A percentile compares a stretch with the other conserved stretches of the same genome.
These are phyloP conservation scores for Brachyrhaphis roseni DNA, from an alignment of 2,797 vertebrate species.

Conservation along the genomic window DNA sequence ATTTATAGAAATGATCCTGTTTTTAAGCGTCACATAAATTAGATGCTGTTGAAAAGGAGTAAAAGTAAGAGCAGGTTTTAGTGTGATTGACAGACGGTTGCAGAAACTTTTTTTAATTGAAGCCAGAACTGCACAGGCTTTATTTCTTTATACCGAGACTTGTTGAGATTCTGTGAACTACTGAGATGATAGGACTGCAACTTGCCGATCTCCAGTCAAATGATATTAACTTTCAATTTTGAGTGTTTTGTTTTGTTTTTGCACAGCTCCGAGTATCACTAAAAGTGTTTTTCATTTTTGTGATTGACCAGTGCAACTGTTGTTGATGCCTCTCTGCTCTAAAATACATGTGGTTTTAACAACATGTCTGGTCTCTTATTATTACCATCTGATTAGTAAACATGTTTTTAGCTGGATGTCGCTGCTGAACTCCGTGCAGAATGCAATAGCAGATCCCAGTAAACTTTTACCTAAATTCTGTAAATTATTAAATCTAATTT, in stretches of 20 bases:
- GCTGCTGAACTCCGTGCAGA: not conserved
- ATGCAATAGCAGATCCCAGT: not conserved
- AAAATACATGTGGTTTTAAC: slow-evolving; percentile 15
- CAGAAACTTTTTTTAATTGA: not conserved
- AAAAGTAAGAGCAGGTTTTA: not conserved
- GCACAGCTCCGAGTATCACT: not conserved
- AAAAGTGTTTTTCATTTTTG: slow-evolving; percentile 10
- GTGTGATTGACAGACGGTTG: not conserved
- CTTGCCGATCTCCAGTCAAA: not conserved
- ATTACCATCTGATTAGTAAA: not conserved
- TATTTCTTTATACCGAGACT: not conserved
- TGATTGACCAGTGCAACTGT: not conserved
- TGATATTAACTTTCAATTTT: not conserved
- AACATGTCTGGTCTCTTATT: slow-evolving; percentile 11
- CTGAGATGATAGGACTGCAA: not conserved
- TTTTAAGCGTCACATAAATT: not conserved
- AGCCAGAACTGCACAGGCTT: slow-evolving; percentile 16
- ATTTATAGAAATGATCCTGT: slow-evolving; percentile 11
- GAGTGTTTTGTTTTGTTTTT: slow-evolving; percentile 4
- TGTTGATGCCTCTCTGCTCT: not conserved
- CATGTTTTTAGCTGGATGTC: not conserved
- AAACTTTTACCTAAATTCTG: not conserved
- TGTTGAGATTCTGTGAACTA: not conserved
- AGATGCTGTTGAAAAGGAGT: not conserved
- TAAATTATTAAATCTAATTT: not conserved